Evolutionary conservation across 2,888 invertebrate genomes (phyloP), one percentile per base, ranked within the genome.

Genomic region (Ectemnius continuus): DNA sequence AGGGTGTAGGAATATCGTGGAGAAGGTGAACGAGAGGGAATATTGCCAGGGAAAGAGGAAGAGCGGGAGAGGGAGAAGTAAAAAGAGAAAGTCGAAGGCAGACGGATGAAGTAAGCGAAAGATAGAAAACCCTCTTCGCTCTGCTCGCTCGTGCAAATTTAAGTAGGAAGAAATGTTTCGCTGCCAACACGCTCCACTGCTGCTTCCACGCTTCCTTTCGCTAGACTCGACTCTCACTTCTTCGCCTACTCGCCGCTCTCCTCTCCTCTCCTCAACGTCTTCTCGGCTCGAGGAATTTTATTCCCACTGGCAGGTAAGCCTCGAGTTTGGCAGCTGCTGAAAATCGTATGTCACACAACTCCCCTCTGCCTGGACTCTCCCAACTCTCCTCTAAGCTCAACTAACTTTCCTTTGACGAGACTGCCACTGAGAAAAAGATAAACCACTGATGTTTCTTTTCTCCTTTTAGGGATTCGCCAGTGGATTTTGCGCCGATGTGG

Each of bases 131-230:
- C 69, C 67, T 76, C 74, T 72, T 75, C 73, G 68, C 75, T 75
- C 73, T 67, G 76, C 71, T 81, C 69, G 74, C 73, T 79, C 74
- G 74, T 81, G 79, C 78, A 81, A 82, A 81, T 82, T 81, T 82
- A 81, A 81, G 75, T 79, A 79, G 73, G 69, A 77, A 81, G 73
- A 77, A 79, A 79, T 71, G 71, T 78, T 76, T 72, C 73, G 78
- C 67, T 65, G 70, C 64, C 72, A 71, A 58, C 72, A 58, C 72
- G 45, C 71, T 63, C 57, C 56, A 60, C 61, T 70, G 26, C 65
- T 52, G 48, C 59, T 64, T 66, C 45, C 45, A 59, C 6, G 70
- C 11, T 4, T 46, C 16, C 46, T 57, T 65, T 72, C 36, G 36
- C 36, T 36, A 36, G 36, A 36, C 0, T 8, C 36, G 36, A 36